These are phyloP conservation scores for Uropsilus gracilis DNA, from an alignment of 2,113 vertebrate genomes.

Conservation along the genomic window DNA sequence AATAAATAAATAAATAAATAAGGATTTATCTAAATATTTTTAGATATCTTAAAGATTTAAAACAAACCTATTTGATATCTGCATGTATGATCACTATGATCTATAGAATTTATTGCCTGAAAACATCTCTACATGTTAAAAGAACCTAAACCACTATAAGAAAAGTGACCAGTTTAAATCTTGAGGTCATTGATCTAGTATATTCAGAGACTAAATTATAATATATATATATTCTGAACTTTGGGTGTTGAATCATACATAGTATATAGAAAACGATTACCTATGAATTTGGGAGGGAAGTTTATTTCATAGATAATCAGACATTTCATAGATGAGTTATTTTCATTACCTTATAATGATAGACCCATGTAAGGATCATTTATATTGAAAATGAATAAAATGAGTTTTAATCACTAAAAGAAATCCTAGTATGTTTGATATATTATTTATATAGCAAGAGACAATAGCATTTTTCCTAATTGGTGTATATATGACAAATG, in stretches of 20 bases:
- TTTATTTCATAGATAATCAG: background rate
- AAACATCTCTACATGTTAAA: background rate
- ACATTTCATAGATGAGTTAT: background rate
- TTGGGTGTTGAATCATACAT: background rate
- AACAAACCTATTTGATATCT: no score
- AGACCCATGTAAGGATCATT: background rate
- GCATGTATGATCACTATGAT: background rate
- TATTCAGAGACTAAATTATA: fast-evolving
- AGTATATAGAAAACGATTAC: background rate
- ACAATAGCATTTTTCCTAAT: background rate
- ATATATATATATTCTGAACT: background rate
- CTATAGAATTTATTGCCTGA: background rate
- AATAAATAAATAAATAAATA: background rate
- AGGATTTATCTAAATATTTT: background rate
- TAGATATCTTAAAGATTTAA: no score
- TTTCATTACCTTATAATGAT: background rate
- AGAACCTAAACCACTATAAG: background rate
- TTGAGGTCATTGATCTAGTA: background rate
- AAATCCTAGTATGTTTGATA: background rate
- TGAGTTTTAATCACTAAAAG: background rate
- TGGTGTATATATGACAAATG: background rate
- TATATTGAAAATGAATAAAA: background rate
- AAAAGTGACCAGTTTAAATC: background rate
- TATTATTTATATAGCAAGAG: background rate
- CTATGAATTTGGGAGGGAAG: background rate